Conservation (phyloP, 2,113 vertebrate genomes). For the Microcebus griseorufus region DNA sequence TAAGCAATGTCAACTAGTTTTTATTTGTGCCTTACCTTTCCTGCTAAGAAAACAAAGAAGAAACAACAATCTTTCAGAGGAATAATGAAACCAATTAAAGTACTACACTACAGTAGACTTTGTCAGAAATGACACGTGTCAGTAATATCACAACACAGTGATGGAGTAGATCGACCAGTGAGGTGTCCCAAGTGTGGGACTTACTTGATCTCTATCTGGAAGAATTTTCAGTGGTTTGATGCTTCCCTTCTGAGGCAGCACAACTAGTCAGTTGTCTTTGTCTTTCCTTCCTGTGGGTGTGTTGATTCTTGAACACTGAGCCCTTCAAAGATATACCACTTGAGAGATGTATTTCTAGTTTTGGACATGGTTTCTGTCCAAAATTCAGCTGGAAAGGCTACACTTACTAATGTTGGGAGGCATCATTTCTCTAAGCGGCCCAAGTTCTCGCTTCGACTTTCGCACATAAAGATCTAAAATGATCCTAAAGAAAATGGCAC, state of each 20-base stretch:
- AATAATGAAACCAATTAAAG: not conserved
- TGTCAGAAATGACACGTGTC: not conserved
- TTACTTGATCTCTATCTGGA: not conserved
- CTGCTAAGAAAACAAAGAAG: not conserved
- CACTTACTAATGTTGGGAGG: not conserved
- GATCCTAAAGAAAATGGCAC: constrained; percentile 40
- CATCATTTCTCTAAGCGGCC: constrained; percentile 64
- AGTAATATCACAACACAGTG: not conserved
- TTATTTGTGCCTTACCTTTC: not conserved
- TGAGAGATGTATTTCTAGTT: not conserved
- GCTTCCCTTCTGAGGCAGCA: not conserved
- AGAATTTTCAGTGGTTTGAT: not conserved
- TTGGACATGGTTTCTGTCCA: not conserved
- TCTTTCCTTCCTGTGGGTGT: not conserved
- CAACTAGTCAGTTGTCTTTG: not conserved
- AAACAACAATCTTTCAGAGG: not conserved
- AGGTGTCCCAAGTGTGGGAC: too few species aligned
- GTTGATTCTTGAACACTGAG: not conserved
- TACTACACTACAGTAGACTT: too few species aligned
- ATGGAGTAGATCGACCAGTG: not conserved
- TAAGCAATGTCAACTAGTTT: not conserved
- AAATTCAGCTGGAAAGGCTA: not conserved
- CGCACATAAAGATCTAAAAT: constrained; percentile 55
- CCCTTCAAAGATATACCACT: not conserved
- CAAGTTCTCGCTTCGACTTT: constrained; percentile 26